These are phyloP conservation scores for Aphelenchoides avenae DNA, from an alignment of 1,140 invertebrate genomes.

Conservation along the genomic window DNA sequence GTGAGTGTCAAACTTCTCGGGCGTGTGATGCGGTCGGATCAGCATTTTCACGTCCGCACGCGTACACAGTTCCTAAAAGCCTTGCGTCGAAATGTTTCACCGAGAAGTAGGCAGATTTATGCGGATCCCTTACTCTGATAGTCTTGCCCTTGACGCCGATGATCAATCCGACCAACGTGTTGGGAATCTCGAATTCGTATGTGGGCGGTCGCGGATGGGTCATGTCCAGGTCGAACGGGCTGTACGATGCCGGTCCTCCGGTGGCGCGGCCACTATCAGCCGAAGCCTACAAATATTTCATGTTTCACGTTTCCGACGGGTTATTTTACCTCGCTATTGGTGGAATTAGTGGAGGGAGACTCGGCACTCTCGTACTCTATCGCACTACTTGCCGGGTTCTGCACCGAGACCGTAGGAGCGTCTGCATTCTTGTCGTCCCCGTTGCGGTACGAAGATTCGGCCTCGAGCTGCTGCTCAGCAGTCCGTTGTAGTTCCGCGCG, in stretches of 20 bases:
- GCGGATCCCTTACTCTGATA: conserved; percentile 36
- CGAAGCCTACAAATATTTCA: conserved; percentile 31
- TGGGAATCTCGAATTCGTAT: conserved; percentile 59
- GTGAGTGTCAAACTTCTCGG: conserved; percentile 46
- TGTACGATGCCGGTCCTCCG: conserved; percentile 32
- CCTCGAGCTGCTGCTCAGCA: background rate
- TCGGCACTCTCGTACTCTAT: conserved; percentile 42
- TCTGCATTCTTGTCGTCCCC: too few species aligned
- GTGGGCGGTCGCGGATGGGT: conserved; percentile 21
- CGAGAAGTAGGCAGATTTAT: conserved; percentile 1
- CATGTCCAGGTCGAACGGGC: conserved; percentile 37
- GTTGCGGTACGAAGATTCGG: background rate
- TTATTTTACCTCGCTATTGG: conserved; percentile 41
- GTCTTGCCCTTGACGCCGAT: conserved; percentile 58
- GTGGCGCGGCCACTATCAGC: conserved; percentile 45
- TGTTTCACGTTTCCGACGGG: background rate
- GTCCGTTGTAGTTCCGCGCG: background rate
- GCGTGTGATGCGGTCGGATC: conserved; percentile 55
- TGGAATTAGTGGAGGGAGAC: conserved; percentile 35
- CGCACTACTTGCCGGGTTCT: too few species aligned
- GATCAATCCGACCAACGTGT: conserved; percentile 57
- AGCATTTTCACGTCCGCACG: conserved; percentile 55
- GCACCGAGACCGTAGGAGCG: too few species aligned
- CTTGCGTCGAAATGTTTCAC: conserved; percentile 3
- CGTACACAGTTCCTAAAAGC: conserved; percentile 52